phyloP scores from a whole-genome alignment of 2,888 invertebrate species.

The Melanchra persicariae region DNA sequence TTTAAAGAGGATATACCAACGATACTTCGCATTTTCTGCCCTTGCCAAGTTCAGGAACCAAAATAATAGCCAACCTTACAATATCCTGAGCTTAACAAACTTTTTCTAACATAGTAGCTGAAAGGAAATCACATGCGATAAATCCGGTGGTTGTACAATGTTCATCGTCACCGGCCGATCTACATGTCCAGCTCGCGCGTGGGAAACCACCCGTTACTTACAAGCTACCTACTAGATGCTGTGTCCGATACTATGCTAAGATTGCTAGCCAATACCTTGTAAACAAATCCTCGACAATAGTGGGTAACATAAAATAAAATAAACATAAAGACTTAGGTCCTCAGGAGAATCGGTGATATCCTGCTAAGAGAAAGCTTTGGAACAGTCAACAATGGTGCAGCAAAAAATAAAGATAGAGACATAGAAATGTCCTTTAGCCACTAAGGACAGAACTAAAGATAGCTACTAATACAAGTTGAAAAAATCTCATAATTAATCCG shows the following conservation, averaged over 20 bases:
- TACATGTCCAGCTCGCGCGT: conserved; percentile 75
- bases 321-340: background rate
- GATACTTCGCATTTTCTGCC: background rate
- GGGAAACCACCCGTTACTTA: conserved; percentile 75
- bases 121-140: conserved; percentile 60
- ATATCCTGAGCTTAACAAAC: conserved; percentile 7
- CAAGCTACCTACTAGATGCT: conserved; percentile 57
- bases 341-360: background rate
- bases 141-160: conserved; percentile 48
- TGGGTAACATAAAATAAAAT: conserved; percentile 2
- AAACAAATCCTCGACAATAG: conserved; percentile 32
- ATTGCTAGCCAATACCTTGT: conserved; percentile 37
- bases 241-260: conserved; percentile 40
- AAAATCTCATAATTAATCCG: too few relatives aligned
- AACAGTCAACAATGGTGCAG: background rate
- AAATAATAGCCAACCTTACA: background rate
- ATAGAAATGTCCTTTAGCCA: too few relatives aligned
- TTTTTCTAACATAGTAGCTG: conserved; percentile 27
- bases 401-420: background rate
- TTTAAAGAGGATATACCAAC: background rate
- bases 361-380: background rate
- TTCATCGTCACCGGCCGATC: conserved; percentile 72
- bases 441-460: too few relatives aligned
- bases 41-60: background rate
- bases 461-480: too few relatives aligned